phyloP scores from a whole-genome alignment of 1,140 invertebrate species.

The Danaus plexippus region DNA sequence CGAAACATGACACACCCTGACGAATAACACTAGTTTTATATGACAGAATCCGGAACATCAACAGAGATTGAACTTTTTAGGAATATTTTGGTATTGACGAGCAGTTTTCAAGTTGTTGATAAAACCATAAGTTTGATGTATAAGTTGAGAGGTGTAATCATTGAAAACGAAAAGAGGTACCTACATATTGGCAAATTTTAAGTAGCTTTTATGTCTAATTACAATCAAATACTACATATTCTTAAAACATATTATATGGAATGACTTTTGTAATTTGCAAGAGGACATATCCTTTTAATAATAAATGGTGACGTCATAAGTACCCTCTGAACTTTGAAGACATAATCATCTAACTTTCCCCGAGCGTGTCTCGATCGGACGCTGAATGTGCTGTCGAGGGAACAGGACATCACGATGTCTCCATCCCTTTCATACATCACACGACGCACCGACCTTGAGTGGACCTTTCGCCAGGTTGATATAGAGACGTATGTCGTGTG shows the following conservation, averaged over 20 bases:
- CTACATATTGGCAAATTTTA: too few species aligned
- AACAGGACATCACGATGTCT: constrained; percentile 64
- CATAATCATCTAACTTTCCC: constrained; percentile 59
- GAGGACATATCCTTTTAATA: too few species aligned
- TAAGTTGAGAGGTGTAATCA: too few species aligned
- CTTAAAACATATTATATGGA: too few species aligned
- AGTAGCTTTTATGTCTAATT: too few species aligned
- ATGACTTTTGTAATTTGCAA: too few species aligned
- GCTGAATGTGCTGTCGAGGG: constrained; percentile 59
- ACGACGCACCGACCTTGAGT: constrained; percentile 52
- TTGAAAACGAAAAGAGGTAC: too few species aligned
- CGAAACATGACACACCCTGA: constrained; percentile 71
- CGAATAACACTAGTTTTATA: constrained; percentile 6
- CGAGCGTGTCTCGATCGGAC: constrained; percentile 57
- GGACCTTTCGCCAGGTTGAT: constrained; percentile 43
- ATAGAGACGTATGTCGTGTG: constrained; percentile 60
- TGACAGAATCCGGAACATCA: background rate
- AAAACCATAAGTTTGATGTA: too few species aligned
- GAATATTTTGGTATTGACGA: too few species aligned
- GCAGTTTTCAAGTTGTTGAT: too few species aligned
- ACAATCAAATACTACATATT: too few species aligned
- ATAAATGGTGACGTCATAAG: constrained; percentile 10
- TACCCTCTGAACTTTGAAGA: constrained; percentile 68
- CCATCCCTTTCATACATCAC: constrained; percentile 54
- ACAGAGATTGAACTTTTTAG: background rate